Conservation (phyloP, 2,888 invertebrate species). For the Sinodicranocentrus sp. region DNA sequence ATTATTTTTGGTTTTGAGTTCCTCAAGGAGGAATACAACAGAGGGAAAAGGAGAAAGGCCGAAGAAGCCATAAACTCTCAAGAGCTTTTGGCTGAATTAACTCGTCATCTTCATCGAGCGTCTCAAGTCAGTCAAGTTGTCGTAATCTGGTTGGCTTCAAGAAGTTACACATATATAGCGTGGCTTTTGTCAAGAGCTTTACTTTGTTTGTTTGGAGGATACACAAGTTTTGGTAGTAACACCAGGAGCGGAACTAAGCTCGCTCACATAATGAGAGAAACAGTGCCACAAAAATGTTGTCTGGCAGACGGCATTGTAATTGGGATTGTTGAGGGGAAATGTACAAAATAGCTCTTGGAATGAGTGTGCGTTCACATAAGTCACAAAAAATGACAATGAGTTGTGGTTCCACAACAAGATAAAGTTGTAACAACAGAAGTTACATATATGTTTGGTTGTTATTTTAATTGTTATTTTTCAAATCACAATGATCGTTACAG, state of each 20-base stretch:
- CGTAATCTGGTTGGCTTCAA: slow-evolving; percentile 53
- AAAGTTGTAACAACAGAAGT: no score
- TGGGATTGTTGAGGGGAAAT: slow-evolving; percentile 24
- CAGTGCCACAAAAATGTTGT: slow-evolving; percentile 40
- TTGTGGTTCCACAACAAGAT: no score
- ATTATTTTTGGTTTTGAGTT: no score
- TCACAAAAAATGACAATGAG: slow-evolving; percentile 6
- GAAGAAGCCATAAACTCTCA: slow-evolving; percentile 57
- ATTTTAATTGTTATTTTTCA: background rate
- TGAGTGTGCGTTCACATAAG: background rate
- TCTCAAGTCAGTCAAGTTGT: slow-evolving; percentile 47
- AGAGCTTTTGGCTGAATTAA: slow-evolving; percentile 63
- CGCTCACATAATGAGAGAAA: slow-evolving; percentile 34
- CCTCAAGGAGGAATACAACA: no score
- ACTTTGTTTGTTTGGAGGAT: slow-evolving; percentile 51
- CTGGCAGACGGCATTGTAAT: slow-evolving; percentile 14
- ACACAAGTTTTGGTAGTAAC: slow-evolving; percentile 35
- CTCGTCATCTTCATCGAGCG: slow-evolving; percentile 61
- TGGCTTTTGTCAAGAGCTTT: slow-evolving; percentile 2
- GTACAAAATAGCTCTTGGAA: slow-evolving; percentile 16
- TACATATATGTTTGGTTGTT: background rate
- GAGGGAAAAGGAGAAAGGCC: slow-evolving; percentile 38
- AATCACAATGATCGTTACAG: background rate
- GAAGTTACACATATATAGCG: no score
- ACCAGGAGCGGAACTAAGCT: slow-evolving; percentile 65